phyloP scores from a whole-genome alignment of 2,113 vertebrate species.

The Nannobrachium achirus region DNA sequence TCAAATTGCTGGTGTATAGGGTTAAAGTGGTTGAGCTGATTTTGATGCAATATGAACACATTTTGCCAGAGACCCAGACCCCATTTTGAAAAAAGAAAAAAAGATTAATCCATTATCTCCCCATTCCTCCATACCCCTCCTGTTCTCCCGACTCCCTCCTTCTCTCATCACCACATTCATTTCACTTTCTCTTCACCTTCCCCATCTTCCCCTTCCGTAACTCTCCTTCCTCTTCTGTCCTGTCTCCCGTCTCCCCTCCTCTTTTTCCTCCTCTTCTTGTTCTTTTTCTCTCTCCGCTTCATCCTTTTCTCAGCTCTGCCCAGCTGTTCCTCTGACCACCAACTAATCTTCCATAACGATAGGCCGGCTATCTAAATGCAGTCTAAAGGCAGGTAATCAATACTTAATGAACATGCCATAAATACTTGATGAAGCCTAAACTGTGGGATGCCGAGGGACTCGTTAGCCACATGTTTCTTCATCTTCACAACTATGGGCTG shows the following conservation, averaged over 20 bases:
- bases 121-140: constrained; percentile 31
- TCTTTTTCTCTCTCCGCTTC: constrained; percentile 33
- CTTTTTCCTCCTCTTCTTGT: constrained; percentile 40
- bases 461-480: constrained; percentile 62
- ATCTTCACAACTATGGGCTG: constrained; percentile 29
- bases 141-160: constrained; percentile 50
- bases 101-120: constrained; percentile 1
- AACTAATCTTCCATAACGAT: constrained; percentile 64
- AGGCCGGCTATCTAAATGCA: constrained; percentile 69
- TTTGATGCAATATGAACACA: too few relatives aligned
- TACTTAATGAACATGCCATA: constrained; percentile 74
- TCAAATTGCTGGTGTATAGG: too few relatives aligned
- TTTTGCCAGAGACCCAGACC: too few relatives aligned
- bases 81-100: too few relatives aligned
- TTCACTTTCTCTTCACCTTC: too few relatives aligned
- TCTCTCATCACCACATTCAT: not conserved
- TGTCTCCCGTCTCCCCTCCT: constrained; percentile 56
- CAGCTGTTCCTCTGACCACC: constrained; percentile 41
- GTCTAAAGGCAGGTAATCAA: constrained; percentile 69
- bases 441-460: constrained; percentile 64
- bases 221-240: not conserved
- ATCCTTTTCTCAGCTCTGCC: constrained; percentile 28
- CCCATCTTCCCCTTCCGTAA: too few relatives aligned
- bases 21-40: too few relatives aligned
- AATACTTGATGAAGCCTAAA: constrained; percentile 75